Evolutionary conservation across 2,113 vertebrate genomes (phyloP).

Genomic region (Diadophis punctatus): DNA sequence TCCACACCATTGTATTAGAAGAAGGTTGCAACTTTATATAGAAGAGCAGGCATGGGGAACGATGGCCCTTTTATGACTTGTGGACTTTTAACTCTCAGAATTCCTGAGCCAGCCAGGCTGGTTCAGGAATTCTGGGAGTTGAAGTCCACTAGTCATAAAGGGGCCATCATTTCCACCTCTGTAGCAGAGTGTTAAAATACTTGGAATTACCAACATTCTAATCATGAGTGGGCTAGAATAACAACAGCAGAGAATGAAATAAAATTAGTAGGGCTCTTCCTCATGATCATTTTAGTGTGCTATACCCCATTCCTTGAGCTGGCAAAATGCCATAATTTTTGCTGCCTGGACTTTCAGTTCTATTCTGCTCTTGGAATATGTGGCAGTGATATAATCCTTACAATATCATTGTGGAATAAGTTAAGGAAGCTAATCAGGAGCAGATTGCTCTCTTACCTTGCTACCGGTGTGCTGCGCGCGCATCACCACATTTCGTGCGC

Average conservation of each 20-base stretch:
- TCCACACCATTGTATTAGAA: not conserved
- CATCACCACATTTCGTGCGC: too few species aligned
- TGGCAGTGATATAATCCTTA: not conserved
- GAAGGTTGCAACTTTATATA: not conserved
- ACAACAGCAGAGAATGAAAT: not conserved
- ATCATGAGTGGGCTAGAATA: not conserved
- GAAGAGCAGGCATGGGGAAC: too few species aligned
- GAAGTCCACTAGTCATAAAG: too few species aligned
- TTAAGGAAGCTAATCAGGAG: not conserved
- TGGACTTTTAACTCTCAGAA: too few species aligned
- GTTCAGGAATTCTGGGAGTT: too few species aligned
- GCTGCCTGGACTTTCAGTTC: not conserved
- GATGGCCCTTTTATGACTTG: too few species aligned
- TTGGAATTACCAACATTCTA: not conserved
- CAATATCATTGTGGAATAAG: not conserved
- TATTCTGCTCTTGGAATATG: not conserved
- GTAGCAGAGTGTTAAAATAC: too few species aligned
- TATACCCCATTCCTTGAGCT: not conserved
- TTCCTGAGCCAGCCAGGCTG: too few species aligned
- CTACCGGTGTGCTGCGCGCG: too few species aligned
- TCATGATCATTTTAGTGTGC: not conserved
- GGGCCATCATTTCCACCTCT: too few species aligned
- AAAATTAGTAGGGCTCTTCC: not conserved
- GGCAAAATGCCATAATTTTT: not conserved
- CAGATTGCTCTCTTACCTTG: too few species aligned